phyloP scores from a whole-genome alignment of 2,113 vertebrate species.

The Nestor notabilis region DNA sequence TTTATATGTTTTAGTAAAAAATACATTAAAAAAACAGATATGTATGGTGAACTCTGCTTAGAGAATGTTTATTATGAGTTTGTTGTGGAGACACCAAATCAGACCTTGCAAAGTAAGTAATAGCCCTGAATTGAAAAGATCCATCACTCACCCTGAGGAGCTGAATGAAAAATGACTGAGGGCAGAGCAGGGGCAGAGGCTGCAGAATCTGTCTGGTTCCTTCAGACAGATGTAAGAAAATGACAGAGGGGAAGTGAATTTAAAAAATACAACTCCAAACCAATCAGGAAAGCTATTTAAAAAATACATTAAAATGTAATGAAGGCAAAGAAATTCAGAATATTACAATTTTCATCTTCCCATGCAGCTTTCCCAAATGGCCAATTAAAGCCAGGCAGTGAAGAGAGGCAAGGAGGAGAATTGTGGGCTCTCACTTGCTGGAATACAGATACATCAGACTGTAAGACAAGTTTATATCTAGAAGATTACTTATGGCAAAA shows the following conservation, averaged over 20 bases:
- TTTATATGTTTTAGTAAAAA: no score
- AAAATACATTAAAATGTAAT: not conserved
- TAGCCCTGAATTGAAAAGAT: not conserved
- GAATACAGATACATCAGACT: fast-evolving
- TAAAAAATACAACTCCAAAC: not conserved
- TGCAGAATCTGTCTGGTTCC: not conserved
- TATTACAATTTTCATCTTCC: not conserved
- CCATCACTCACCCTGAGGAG: not conserved
- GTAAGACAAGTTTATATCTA: not conserved
- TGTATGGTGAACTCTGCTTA: not conserved
- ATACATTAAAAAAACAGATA: fast-evolving
- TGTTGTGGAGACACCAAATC: not conserved
- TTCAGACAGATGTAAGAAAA: not conserved
- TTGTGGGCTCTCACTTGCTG: not conserved
- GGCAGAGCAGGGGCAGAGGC: not conserved
- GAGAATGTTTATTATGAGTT: not conserved
- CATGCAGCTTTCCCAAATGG: not conserved
- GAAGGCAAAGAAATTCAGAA: not conserved
- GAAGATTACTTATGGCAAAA: not conserved
- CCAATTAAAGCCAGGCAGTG: not conserved
- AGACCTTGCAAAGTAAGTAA: not conserved
- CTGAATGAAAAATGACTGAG: not conserved
- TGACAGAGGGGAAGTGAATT: fast-evolving
- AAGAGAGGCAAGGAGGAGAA: not conserved
- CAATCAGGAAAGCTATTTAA: not conserved